Evolutionary conservation across 2,888 invertebrate species (phyloP).

Genomic region (Drosophila quinaria): DNA sequence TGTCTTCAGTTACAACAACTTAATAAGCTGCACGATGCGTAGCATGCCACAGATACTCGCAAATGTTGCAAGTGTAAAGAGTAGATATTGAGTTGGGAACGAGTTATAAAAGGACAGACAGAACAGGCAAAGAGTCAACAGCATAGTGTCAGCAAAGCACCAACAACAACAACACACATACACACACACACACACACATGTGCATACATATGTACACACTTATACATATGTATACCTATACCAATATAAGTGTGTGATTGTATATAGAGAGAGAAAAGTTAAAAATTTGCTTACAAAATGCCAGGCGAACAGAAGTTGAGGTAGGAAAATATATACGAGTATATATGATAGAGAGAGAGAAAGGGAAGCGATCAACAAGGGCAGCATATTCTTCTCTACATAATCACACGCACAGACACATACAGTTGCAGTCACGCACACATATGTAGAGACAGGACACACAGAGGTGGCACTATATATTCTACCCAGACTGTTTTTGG

Average conservation of each 20-base stretch:
- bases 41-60: conserved; percentile 1
- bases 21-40: conserved; percentile 8
- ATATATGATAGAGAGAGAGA: conserved; percentile 15
- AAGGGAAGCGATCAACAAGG: conserved; percentile 45
- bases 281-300: conserved; percentile 79
- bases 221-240: neutral
- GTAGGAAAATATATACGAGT: neutral
- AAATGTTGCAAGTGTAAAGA: conserved; percentile 13
- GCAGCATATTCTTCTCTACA: conserved; percentile 31
- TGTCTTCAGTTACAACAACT: conserved; percentile 12
- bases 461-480: conserved; percentile 31
- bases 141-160: conserved; percentile 43
- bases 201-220: conserved; percentile 17
- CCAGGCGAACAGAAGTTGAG: conserved; percentile 72
- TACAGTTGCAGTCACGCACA: conserved; percentile 11
- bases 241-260: conserved; percentile 23
- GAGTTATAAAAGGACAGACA: conserved; percentile 1
- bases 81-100: conserved; percentile 14
- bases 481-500: conserved; percentile 33
- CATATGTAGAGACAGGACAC: conserved; percentile 35
- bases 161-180: conserved; percentile 9
- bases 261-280: conserved; percentile 53
- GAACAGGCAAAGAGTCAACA: conserved; percentile 24
- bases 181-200: neutral
- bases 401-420: conserved; percentile 16